Percentiles rank a stretch among this genome's conserved stretches.
Conservation (phyloP, 2,888 invertebrate genomes). For the Fragum fragum region DNA sequence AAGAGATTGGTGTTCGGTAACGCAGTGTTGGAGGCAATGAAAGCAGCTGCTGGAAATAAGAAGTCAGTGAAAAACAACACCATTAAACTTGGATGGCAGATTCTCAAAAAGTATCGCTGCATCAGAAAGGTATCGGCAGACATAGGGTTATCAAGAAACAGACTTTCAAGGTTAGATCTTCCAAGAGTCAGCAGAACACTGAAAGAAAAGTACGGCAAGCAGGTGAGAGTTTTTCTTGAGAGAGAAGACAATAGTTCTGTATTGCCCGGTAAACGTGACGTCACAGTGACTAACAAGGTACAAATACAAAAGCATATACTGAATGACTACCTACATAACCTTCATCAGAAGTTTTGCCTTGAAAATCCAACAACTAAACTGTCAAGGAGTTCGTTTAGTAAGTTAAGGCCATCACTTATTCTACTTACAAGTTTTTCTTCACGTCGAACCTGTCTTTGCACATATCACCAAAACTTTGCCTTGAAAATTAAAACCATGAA, state of each 20-base stretch:
- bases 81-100: neutral
- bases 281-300: neutral
- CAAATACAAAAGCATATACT: no score
- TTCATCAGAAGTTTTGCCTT: constrained; percentile 34
- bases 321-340: constrained; percentile 24
- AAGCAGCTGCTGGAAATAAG: neutral
- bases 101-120: neutral
- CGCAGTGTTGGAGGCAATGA: no score
- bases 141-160: no score
- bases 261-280: neutral
- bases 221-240: constrained; percentile 4
- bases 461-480: constrained; percentile 45
- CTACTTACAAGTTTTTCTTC: constrained; percentile 24
- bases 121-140: no score
- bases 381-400: constrained; percentile 11
- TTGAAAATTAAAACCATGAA: constrained; percentile 43
- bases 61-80: neutral
- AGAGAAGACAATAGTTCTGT: neutral
- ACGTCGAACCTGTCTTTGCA: constrained; percentile 38
- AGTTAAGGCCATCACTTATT: constrained; percentile 30
- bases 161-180: no score
- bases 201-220: constrained; percentile 16
- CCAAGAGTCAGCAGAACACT: neutral
- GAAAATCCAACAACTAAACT: constrained; percentile 40
- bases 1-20: constrained; percentile 9